A percentile compares a stretch with the other conserved stretches of the same genome.
phyloP scores from a whole-genome alignment of 2,888 invertebrate species.

The Gisinianus flammeolus region DNA sequence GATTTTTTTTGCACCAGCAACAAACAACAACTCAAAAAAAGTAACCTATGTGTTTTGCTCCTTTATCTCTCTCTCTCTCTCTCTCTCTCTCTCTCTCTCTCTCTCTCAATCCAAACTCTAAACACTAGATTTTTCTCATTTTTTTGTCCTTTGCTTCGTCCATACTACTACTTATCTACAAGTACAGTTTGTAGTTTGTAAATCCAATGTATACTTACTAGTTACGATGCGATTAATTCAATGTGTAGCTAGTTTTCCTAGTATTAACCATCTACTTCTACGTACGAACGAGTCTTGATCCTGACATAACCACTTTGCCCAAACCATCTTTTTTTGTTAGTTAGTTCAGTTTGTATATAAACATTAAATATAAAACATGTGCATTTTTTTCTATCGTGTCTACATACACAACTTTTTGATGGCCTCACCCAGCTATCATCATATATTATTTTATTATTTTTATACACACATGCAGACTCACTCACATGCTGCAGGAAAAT shows the following conservation, averaged over 20 bases:
- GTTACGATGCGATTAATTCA: background rate
- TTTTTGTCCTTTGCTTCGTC: background rate
- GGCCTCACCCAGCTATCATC: conserved; percentile 33
- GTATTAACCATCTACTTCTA: background rate
- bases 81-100: background rate
- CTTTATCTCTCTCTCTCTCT: background rate
- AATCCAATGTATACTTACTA: background rate
- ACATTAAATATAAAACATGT: background rate
- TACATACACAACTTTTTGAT: background rate
- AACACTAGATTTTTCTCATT: background rate
- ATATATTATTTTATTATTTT: conserved; percentile 24
- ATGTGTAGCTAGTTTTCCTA: background rate
- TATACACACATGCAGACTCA: background rate
- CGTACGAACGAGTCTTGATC: background rate
- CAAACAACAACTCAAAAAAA: conserved; percentile 23
- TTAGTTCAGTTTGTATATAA: background rate
- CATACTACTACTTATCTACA: background rate
- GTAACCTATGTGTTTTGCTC: background rate
- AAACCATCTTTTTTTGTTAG: background rate
- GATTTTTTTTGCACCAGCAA: conserved; percentile 38
- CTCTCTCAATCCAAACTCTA: background rate
- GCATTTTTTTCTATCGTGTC: background rate
- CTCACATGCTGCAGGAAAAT: background rate
- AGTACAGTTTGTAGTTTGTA: background rate
- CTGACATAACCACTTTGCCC: conserved; percentile 34